Conservation (phyloP, 2,797 vertebrate species). For the Menidia menidia region DNA sequence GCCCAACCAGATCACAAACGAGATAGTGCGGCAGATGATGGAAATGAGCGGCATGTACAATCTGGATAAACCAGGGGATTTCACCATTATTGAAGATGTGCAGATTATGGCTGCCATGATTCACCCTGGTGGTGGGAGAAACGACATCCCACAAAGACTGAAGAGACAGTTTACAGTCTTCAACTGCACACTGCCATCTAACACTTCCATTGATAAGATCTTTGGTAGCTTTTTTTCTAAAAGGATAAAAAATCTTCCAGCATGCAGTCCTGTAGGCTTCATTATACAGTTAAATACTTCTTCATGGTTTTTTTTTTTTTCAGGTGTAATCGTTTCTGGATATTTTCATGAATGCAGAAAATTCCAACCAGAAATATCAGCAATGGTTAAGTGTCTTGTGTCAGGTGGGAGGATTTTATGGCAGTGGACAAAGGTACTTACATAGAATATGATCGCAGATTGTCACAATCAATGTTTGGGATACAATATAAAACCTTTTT, state of each 20-base stretch:
- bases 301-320: conserved; percentile 4
- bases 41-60: conserved; percentile 90
- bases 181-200: conserved; percentile 89
- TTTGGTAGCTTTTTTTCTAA: conserved; percentile 81
- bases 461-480: not conserved
- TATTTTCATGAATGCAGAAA: conserved; percentile 83
- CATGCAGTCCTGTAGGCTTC: not conserved
- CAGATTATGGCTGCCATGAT: conserved; percentile 92
- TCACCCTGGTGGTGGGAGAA: conserved; percentile 90
- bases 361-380: conserved; percentile 80
- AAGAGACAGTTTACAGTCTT: conserved; percentile 91
- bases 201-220: conserved; percentile 89
- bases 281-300: not conserved
- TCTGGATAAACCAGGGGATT: conserved; percentile 90
- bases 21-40: conserved; percentile 90
- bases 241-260: conserved; percentile 14
- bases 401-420: conserved; percentile 87
- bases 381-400: conserved; percentile 77
- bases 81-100: conserved; percentile 86
- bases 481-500: not conserved
- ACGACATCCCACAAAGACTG: conserved; percentile 90
- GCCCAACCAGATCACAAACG: conserved; percentile 87
- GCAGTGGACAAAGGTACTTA: conserved; percentile 86
- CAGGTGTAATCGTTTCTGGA: conserved; percentile 87
- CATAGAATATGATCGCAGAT: not conserved